phyloP scores from a whole-genome alignment of 2,888 invertebrate genomes.

The Polydrusus cervinus region DNA sequence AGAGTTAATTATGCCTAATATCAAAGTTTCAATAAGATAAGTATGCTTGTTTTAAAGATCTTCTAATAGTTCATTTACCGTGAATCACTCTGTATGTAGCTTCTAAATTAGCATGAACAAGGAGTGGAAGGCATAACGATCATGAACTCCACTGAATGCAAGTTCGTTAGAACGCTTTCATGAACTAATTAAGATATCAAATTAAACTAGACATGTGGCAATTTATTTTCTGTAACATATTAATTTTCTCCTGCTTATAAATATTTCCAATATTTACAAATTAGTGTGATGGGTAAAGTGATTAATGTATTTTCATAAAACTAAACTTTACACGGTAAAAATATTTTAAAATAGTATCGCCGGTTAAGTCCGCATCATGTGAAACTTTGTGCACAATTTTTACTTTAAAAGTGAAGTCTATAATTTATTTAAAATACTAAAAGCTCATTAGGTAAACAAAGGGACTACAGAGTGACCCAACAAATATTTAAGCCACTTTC shows the following conservation, averaged over 20 bases:
- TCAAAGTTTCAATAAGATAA: too few species aligned
- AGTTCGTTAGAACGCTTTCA: slow-evolving; percentile 20
- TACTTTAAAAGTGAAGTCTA: too few species aligned
- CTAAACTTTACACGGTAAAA: not conserved
- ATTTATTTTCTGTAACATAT: slow-evolving; percentile 20
- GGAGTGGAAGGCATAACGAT: slow-evolving; percentile 7
- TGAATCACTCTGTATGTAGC: not conserved
- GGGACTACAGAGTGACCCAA: too few species aligned
- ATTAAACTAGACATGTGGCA: slow-evolving; percentile 7
- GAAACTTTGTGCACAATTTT: too few species aligned
- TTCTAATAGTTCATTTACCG: not conserved
- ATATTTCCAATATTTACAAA: not conserved
- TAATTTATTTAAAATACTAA: too few species aligned
- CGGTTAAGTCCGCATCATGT: too few species aligned
- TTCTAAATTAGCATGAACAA: not conserved
- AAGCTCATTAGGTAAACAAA: too few species aligned
- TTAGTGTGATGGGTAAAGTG: not conserved
- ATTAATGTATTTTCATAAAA: not conserved
- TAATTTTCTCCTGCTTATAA: slow-evolving; percentile 9
- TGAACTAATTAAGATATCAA: slow-evolving; percentile 16
- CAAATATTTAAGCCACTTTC: too few species aligned
- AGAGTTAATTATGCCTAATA: too few species aligned
- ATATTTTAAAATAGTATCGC: too few species aligned
- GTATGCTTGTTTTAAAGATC: not conserved
- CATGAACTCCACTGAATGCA: slow-evolving; percentile 2